phyloP scores from a whole-genome alignment of 1,140 invertebrate species.

The Brachionus manjavacas region DNA sequence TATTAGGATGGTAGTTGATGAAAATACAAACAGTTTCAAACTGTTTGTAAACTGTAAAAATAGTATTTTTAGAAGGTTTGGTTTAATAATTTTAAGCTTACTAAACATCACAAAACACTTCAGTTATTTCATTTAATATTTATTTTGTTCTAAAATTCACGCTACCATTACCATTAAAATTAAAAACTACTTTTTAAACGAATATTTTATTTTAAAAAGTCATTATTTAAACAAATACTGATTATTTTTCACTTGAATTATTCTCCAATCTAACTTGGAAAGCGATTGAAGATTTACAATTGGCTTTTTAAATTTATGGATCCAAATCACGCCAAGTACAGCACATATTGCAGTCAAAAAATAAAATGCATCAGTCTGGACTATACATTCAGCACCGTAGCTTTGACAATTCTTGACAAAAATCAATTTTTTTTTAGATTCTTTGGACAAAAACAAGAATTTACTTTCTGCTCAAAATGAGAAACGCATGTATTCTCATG shows the following conservation, averaged over 20 bases:
- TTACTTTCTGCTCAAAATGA: conserved; percentile 14
- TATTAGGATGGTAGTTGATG: no score
- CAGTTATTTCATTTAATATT: no score
- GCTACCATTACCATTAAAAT: not conserved
- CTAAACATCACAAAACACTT: no score
- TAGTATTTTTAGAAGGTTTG: no score
- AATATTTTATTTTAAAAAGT: not conserved
- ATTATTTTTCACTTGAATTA: not conserved
- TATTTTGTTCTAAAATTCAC: no score
- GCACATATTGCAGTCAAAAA: not conserved
- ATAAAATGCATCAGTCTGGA: conserved; percentile 17
- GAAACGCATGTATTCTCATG: not conserved
- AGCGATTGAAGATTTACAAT: not conserved
- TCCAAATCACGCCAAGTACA: not conserved
- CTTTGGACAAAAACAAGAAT: not conserved
- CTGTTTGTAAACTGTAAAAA: no score
- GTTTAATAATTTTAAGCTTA: no score
- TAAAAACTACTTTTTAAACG: not conserved
- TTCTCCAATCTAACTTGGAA: not conserved
- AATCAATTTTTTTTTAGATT: not conserved
- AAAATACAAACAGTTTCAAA: no score
- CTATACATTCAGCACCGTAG: not conserved
- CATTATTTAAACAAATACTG: not conserved
- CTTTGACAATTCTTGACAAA: not conserved
- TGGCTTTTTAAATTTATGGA: not conserved